Percentiles rank a stretch among this genome's conserved stretches.
Conservation (phyloP, 2,797 vertebrate genomes). For the Pygocentrus nattereri region DNA sequence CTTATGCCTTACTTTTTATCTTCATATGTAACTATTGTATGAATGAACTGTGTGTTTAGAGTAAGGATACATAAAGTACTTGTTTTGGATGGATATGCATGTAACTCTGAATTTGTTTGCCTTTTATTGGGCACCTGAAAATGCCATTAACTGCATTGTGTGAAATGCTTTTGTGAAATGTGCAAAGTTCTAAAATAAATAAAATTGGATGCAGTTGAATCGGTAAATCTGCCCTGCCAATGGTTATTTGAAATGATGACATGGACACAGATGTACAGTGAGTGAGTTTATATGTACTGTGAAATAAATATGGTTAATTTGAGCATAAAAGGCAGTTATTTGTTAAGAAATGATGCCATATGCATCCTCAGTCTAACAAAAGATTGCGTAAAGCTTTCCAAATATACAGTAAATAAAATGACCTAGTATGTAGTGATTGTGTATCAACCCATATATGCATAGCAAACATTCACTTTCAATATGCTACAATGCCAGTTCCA, state of each 20-base stretch:
- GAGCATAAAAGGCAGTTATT: neutral
- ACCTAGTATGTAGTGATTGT: too few species aligned
- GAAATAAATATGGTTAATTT: neutral
- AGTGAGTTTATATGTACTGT: neutral
- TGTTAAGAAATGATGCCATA: neutral
- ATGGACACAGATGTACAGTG: neutral
- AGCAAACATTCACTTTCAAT: neutral
- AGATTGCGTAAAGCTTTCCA: neutral
- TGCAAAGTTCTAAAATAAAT: slow-evolving; percentile 35
- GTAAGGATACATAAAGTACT: neutral
- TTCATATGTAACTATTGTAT: slow-evolving; percentile 5
- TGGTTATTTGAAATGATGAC: neutral
- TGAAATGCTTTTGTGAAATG: slow-evolving; percentile 33
- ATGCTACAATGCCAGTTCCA: neutral
- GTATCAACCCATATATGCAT: too few species aligned
- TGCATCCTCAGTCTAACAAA: neutral
- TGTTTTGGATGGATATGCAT: slow-evolving; percentile 7
- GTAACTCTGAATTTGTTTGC: slow-evolving; percentile 14
- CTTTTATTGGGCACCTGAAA: neutral
- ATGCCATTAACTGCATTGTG: slow-evolving; percentile 45
- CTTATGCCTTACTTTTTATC: slow-evolving; percentile 31
- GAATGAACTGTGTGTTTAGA: slow-evolving; percentile 10
- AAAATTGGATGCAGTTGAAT: slow-evolving; percentile 29
- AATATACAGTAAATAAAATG: neutral
- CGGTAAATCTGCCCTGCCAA: neutral